Base-by-base conservation (phyloP, 2,113 vertebrate genomes). In the Oryctolagus cuniculus region DNA sequence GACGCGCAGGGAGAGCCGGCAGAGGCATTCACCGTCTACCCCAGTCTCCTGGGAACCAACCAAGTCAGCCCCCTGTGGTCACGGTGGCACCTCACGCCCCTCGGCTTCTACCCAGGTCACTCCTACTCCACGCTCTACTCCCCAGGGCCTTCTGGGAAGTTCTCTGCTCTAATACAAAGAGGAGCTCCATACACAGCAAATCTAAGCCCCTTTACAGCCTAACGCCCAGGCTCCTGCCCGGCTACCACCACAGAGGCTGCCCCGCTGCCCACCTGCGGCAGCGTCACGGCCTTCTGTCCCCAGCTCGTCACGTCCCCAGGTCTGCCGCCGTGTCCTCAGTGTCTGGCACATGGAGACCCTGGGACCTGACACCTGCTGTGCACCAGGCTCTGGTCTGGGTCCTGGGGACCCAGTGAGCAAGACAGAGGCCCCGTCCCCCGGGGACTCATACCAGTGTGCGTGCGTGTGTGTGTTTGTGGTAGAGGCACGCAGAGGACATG, bases 1-100 rank as follows among this genome's bases (percentile, higher is more conserved):
- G 27, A 24, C 17, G 10, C 25, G 9, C 53, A 3, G 12, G 5
- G 44, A 44, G 72, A 10, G n/a, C n/a, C 51, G 31, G 17, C 34
- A 24, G 53, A 24, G 70, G 31, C 31, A 3, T 2, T 5, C 2
- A 0, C 0, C 0, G 9, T 64, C 25, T 7, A 36, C 24, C 53
- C 44, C 7, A 5, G 4, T 21, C 38, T 8, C 78, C 15, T 0
- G 0, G 53, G 63, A 2, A 12, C 36, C 69, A 61, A 9, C 13
- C 8, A 55, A 21, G 4, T 36, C 12, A 75, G 19, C 3, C 25
- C 77, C 0, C 25, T 1, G n/a, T 0, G 22, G 27, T 29, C 36
- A 2, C 0, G 0, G 17, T 5, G 10, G 24, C 12, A 10, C 3
- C 2, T 31, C 1, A 1, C 13, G 1, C 13, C 87, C 17, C 44